Base-by-base conservation (phyloP, 2,888 invertebrate genomes). In the Sthenelais limicola region DNA sequence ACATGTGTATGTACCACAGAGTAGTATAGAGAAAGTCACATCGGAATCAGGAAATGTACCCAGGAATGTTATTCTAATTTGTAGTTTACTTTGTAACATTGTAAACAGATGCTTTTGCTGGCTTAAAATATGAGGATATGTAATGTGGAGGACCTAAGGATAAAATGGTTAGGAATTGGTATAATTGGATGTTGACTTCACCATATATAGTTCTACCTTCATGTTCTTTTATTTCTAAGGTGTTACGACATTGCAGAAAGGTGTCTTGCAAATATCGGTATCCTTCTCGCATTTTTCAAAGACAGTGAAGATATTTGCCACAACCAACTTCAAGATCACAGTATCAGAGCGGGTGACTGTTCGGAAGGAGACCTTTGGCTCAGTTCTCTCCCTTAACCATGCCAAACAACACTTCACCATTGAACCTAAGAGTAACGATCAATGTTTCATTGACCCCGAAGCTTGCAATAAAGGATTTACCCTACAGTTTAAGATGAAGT, bases 281-380 rank as follows among this genome's bases (percentile, higher is more conserved):
- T n/a, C 56, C 56, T 56, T 56, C 32, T n/a, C 2, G 3, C 56
- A 56, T 15, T 56, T 56, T 33, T 33, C 56, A 18, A 56, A 21
- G 30, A 56, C 56, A 15, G 30, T 56, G 1, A 28, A 21, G 30
- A 28, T n/a, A 18, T 56, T 56, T 33, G 24, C 32, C 32, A 33
- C 56, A 1, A 56, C 56, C 56, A 33, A 33, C 56, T 56, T 30
- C 30, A 32, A 56, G 30, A 21, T 56, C 30, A 12, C 15, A 32
- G n/a, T 66, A 15, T 21, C 35, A 15, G 66, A 43, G 1, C 7
- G 18, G 12, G 43, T 66, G 9, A 5, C 1, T 3, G 1, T 24
- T 7, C 18, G 24, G 30, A 28, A 15, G 1, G 2, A 56, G 32
- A 33, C 56, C 30, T 21, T 24, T 1, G 56, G 56, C 30, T 33